Evolutionary conservation across 2,113 vertebrate genomes (phyloP).

Genomic region (Zapus hudsonius): DNA sequence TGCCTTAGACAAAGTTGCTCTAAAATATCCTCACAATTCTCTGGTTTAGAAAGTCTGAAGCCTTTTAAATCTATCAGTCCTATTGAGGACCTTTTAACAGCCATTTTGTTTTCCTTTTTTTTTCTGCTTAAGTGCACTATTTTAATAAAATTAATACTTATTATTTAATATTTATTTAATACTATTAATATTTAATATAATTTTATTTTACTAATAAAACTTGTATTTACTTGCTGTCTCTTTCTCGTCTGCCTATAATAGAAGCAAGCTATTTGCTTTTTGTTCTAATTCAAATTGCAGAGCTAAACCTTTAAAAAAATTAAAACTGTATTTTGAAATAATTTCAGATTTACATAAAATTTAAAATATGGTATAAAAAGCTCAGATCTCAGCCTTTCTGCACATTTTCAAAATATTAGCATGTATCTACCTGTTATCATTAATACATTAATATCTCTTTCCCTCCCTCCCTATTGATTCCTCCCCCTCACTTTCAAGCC

Average conservation of each 20-base stretch:
- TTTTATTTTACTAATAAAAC: too few relatives aligned
- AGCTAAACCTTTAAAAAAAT: not conserved
- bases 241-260: not conserved
- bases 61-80: not conserved
- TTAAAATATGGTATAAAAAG: not conserved
- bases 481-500: not conserved
- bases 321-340: conserved; percentile 19
- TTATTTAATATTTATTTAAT: too few relatives aligned
- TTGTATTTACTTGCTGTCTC: not conserved
- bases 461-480: too few relatives aligned
- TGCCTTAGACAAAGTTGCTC: conserved; percentile 10
- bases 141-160: too few relatives aligned
- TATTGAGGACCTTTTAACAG: not conserved
- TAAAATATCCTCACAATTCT: conserved; percentile 4
- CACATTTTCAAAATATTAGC: not conserved
- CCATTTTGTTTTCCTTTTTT: not conserved
- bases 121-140: not conserved
- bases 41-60: conserved; percentile 1
- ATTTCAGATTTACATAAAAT: not conserved
- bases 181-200: too few relatives aligned
- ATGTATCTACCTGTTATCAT: not conserved
- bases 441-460: too few relatives aligned
- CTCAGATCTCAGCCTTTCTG: not conserved
- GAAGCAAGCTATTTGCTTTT: not conserved
- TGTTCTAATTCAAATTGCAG: conserved; percentile 14